phyloP scores from a whole-genome alignment of 1,140 invertebrate species.

The Drosophila subpulchrella region DNA sequence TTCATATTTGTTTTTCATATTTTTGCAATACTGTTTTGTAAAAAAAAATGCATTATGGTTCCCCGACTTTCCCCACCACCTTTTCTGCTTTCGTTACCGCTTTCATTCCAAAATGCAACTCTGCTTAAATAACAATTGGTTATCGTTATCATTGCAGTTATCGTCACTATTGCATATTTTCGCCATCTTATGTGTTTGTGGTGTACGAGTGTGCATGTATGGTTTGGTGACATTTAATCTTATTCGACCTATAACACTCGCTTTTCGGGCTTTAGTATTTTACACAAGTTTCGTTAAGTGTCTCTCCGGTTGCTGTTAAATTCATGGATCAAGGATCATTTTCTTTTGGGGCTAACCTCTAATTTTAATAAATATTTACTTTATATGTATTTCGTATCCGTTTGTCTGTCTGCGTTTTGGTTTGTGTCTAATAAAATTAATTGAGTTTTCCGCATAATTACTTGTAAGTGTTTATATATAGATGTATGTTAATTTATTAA shows the following conservation, averaged over 20 bases:
- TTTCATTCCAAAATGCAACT: conserved; percentile 10
- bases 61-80: conserved; percentile 9
- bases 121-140: conserved; percentile 13
- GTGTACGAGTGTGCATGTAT: not conserved
- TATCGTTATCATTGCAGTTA: conserved; percentile 18
- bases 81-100: conserved; percentile 7
- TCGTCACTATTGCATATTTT: conserved; percentile 10
- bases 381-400: conserved; percentile 48
- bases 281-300: conserved; percentile 50
- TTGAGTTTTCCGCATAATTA: conserved; percentile 52
- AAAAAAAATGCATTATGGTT: conserved; percentile 46
- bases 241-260: conserved; percentile 39
- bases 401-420: conserved; percentile 17
- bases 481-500: conserved; percentile 66
- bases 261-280: conserved; percentile 36
- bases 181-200: not conserved
- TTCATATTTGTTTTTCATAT: conserved; percentile 12
- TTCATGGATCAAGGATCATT: conserved; percentile 38
- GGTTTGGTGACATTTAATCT: conserved; percentile 21
- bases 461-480: conserved; percentile 52
- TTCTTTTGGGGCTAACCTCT: conserved; percentile 41
- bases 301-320: conserved; percentile 48
- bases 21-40: conserved; percentile 68
- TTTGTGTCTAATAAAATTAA: conserved; percentile 49
- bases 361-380: conserved; percentile 45